phyloP scores from a whole-genome alignment of 1,140 invertebrate genomes.

The Riptortus pedestris region DNA sequence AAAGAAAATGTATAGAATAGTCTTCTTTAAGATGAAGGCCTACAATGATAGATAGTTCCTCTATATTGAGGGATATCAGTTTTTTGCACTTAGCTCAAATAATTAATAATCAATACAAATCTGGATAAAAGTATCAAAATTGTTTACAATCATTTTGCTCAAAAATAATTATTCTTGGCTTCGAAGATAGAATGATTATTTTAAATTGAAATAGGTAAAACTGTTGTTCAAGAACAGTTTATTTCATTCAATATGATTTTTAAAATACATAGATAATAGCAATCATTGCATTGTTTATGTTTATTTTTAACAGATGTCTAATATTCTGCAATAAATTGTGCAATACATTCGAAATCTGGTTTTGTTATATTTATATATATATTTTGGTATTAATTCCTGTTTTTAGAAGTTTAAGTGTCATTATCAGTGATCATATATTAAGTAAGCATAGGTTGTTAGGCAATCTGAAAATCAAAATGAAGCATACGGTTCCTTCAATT shows the following conservation, averaged over 20 bases:
- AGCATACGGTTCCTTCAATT: no score
- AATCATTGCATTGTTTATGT: neutral
- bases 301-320: neutral
- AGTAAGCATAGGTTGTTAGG: neutral
- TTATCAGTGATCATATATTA: neutral
- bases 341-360: constrained; percentile 21
- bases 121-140: constrained; percentile 10
- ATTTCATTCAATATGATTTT: neutral
- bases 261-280: constrained; percentile 18
- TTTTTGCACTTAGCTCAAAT: constrained; percentile 25
- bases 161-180: neutral
- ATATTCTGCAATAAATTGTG: constrained; percentile 25
- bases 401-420: neutral
- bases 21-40: constrained; percentile 27
- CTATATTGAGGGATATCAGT: constrained; percentile 20
- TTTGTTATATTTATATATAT: constrained; percentile 1
- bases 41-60: constrained; percentile 24
- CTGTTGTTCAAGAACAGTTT: neutral
- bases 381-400: neutral
- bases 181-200: neutral
- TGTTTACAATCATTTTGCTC: constrained; percentile 26
- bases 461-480: no score
- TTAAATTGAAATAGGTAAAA: neutral
- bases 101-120: constrained; percentile 13
- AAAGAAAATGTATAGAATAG: constrained; percentile 25